phyloP scores from a whole-genome alignment of 2,888 invertebrate genomes.

The Trissolcus brochymenae region DNA sequence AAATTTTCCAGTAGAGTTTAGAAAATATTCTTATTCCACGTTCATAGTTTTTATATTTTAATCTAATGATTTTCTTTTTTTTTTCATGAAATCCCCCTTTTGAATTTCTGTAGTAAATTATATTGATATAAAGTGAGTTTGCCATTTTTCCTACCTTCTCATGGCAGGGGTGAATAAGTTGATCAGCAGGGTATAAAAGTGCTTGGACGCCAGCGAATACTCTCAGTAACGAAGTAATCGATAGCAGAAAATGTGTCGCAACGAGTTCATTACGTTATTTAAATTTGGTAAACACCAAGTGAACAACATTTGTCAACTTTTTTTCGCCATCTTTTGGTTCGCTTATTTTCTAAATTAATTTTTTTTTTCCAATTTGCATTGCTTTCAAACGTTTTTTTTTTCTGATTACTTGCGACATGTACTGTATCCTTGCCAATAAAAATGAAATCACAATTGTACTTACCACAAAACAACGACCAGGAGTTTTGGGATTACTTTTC shows the following conservation, averaged over 20 bases:
- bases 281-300: slow-evolving; percentile 30
- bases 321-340: no score
- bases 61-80: neutral
- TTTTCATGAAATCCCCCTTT: neutral
- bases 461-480: slow-evolving; percentile 44
- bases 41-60: no score
- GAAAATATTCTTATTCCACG: no score
- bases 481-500: slow-evolving; percentile 62
- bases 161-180: slow-evolving; percentile 42
- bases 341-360: no score
- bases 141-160: slow-evolving; percentile 17
- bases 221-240: slow-evolving; percentile 35
- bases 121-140: neutral
- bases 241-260: slow-evolving; percentile 36
- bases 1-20: no score
- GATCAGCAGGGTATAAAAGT: slow-evolving; percentile 53
- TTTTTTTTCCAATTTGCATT: neutral
- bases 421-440: neutral
- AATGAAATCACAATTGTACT: slow-evolving; percentile 5
- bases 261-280: slow-evolving; percentile 24
- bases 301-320: no score
- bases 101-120: neutral
- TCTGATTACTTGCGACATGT: neutral
- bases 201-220: slow-evolving; percentile 8
- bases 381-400: neutral